Evolutionary conservation across 92 coral and sea anemone genomes (phyloP).

Genomic region (Epizoanthus illoricatus): DNA sequence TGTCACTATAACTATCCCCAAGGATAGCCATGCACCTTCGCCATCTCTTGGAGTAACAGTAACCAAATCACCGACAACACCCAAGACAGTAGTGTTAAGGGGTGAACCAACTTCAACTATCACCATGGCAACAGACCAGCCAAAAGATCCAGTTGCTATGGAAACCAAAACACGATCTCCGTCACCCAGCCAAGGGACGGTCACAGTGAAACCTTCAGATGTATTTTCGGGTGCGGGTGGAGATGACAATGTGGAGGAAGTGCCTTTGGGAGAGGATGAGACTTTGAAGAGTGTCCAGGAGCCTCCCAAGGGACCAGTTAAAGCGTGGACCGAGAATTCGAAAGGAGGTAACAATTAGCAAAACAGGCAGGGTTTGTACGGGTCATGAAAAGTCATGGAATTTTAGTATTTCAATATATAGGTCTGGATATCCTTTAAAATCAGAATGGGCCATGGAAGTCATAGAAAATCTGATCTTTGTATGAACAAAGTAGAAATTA

Average conservation of each 20-base stretch:
- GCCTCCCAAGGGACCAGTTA: slow-evolving; percentile 61
- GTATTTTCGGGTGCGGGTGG: background rate
- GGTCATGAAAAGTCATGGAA: too few relatives aligned
- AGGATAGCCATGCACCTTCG: slow-evolving; percentile 33
- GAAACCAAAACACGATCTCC: background rate
- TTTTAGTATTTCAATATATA: too few relatives aligned
- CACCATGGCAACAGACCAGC: slow-evolving; percentile 24
- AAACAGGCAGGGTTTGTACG: too few relatives aligned
- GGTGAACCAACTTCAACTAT: slow-evolving; percentile 23
- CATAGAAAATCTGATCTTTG: too few relatives aligned
- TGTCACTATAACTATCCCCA: slow-evolving; percentile 77
- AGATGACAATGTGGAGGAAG: slow-evolving; percentile 37
- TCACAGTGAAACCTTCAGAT: background rate
- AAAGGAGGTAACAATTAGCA: slow-evolving; percentile 18
- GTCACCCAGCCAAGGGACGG: background rate
- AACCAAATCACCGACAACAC: slow-evolving; percentile 66
- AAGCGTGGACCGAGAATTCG: slow-evolving; percentile 82
- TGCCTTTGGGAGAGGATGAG: slow-evolving; percentile 28
- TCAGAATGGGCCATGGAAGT: too few relatives aligned
- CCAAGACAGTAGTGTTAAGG: slow-evolving; percentile 66
- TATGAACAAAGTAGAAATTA: too few relatives aligned
- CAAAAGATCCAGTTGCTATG: background rate
- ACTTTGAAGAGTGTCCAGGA: slow-evolving; percentile 21
- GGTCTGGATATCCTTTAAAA: too few relatives aligned
- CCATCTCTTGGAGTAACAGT: slow-evolving; percentile 72